Percentiles rank a stretch among this genome's conserved stretches.
phyloP scores from a whole-genome alignment of 2,113 vertebrate genomes.

The Agelaius phoeniceus region DNA sequence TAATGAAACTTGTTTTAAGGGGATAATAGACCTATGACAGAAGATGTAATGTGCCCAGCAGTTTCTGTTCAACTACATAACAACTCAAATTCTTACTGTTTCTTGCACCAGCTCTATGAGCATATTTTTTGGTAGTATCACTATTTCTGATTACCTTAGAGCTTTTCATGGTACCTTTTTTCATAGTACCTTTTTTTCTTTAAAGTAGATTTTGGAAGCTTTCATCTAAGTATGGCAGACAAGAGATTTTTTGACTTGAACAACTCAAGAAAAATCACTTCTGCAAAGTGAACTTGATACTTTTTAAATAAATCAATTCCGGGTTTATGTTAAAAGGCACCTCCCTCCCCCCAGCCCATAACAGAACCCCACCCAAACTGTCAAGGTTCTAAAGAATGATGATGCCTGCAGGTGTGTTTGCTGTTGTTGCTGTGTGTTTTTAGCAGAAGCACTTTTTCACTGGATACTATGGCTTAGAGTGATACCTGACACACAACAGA shows the following conservation, averaged over 20 bases:
- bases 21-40: not conserved
- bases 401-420: not conserved
- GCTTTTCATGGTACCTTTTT: not conserved
- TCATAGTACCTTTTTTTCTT: not conserved
- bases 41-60: not conserved
- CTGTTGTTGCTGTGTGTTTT: rapidly evolving
- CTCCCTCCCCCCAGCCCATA: rapidly evolving
- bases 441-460: not conserved
- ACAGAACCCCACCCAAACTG: not conserved
- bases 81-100: not conserved
- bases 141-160: not conserved
- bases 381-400: not conserved
- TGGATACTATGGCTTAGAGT: not conserved
- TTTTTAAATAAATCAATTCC: not conserved
- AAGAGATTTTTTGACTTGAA: not conserved
- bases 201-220: not conserved
- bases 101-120: not conserved
- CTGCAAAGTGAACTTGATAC: not conserved
- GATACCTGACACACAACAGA: not conserved
- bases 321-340: not conserved
- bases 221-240: not conserved
- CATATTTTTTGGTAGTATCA: rapidly evolving
- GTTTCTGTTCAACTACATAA: not conserved
- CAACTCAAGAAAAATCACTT: not conserved
- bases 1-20: constrained; percentile 22